Evolutionary conservation across 2,888 invertebrate species (phyloP), one percentile per base, ranked within the genome.

Genomic region (Tridacna gigas): DNA sequence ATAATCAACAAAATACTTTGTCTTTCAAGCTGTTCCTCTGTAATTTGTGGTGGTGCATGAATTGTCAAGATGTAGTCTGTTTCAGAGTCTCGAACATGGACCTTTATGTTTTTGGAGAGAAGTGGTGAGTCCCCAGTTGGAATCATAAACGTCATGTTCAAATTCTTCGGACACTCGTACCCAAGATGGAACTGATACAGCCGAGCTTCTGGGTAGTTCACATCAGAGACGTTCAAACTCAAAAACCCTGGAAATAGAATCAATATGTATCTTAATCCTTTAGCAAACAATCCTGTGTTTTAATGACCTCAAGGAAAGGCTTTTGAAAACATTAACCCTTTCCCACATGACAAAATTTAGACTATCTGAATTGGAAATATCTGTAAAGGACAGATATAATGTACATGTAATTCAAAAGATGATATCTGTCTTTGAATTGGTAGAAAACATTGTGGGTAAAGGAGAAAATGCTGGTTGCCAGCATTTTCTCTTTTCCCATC

Each of bases 121-220:
- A 83, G 79, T 20, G 86, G 82, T 15, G 84, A 77, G 77, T 93
- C 94, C 0, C 90, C 91, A 20, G 92, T 92, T 12, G 94, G 93
- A 48, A 94, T 79, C 47, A 88, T 86, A 81, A 94, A 93, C 74
- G 79, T 86, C 28, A 94, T 60, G 71, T 83, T 81, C 86, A 94
- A 94, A 37, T 76, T 78, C 48, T 79, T 83, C 5, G 94, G 93
- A 85, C 94, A 94, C 74, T 90, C 89, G 51, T 94, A 89, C 11
- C 90, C 92, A 3, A 93, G 85, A 75, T 93, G 93, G 80, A 91
- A 92, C 71, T 92, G 86, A 81, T 92, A 94, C 73, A 94, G 74
- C 5, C 91, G 86, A 47, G 86, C 74, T 9, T 83, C 77, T 0
- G 91, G 89, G 81, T 93, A 93, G 47, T 78, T 83, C 0, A 93